Evolutionary conservation across 2,888 invertebrate species (phyloP), one percentile per base, ranked within the genome.

Genomic region (Heliconius sara): DNA sequence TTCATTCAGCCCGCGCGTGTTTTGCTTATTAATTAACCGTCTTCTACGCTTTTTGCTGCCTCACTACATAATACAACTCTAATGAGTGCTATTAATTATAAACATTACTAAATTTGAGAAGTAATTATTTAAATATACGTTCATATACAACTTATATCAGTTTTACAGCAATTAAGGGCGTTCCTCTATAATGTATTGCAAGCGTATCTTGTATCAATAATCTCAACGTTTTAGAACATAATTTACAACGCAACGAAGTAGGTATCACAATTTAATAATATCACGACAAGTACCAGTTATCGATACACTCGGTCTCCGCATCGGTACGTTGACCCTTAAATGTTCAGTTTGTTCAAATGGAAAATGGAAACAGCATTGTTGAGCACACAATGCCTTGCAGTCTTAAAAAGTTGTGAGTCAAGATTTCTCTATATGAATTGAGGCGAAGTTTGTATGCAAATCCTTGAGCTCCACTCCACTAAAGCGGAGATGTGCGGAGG

Each of bases 371-470:
- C 83, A 84, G 81, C 80, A 77, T 83, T 83, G 68, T 85, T 80
- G 73, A 70, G 80, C 83, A 79, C 76, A 80, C 82, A 85, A 83
- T 85, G 82, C 81, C 83, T 65, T 82, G 85, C 82, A 78, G 81
- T 81, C 68, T 87, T 85, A 85, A 87, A 89, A 91, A 87, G 86
- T 87, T 79, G 86, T 85, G 78, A 83, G 85, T 87, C 86, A 83
- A 88, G 88, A 88, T 91, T 91, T 91, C 90, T 88, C 90, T 85
- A 84, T 81, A 84, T 87, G 82, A 89, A 90, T 88, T 85, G 85
- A 86, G 87, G 82, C 81, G 80, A 85, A 86, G 86, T 89, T 88
- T 91, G 89, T 90, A 91, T 92, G 92, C 88, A 91, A 91, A 92
- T 93, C 83, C 83, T 52, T 52, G 19, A 19, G 52, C 7, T 7